Conservation (phyloP, 1,140 invertebrate species). For the Drosophila sulfurigaster region DNA sequence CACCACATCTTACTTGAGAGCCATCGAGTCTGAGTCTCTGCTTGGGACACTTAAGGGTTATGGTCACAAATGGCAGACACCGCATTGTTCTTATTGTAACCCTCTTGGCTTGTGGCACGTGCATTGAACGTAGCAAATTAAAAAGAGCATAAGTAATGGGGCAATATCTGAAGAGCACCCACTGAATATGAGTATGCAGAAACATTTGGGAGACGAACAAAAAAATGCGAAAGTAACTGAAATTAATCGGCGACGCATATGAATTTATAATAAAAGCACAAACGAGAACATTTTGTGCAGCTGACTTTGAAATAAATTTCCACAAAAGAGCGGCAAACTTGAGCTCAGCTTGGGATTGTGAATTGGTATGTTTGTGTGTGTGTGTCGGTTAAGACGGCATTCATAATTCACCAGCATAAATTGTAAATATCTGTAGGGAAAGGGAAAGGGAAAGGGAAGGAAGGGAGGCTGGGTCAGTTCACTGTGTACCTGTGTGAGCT, state of each 20-base stretch:
- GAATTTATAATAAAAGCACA: constrained; percentile 74
- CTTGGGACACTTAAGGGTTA: constrained; percentile 26
- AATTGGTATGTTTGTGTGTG: constrained; percentile 7
- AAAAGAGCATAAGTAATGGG: constrained; percentile 77
- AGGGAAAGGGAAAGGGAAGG: not conserved
- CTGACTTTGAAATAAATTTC: constrained; percentile 78
- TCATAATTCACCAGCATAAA: constrained; percentile 78
- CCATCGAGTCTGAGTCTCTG: constrained; percentile 5
- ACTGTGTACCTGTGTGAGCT: constrained; percentile 21
- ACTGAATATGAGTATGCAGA: not conserved
- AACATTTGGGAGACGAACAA: constrained; percentile 5
- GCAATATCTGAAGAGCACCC: constrained; percentile 18
- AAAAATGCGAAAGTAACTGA: constrained; percentile 63
- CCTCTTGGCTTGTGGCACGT: constrained; percentile 55
- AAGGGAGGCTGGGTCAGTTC: constrained; percentile 2
- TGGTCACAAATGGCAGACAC: constrained; percentile 32
- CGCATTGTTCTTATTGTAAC: constrained; percentile 20
- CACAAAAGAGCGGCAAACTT: constrained; percentile 38
- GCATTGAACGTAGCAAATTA: constrained; percentile 73
- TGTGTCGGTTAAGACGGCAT: constrained; percentile 61
- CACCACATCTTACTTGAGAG: constrained; percentile 7
- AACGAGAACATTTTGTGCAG: constrained; percentile 68
- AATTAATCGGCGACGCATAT: constrained; percentile 80
- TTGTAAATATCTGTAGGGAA: constrained; percentile 34
- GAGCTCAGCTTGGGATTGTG: not conserved